Base-by-base conservation (phyloP, 30 jellyfish, hydroid and myxozoan genomes). In the Rhopilema esculentum region DNA sequence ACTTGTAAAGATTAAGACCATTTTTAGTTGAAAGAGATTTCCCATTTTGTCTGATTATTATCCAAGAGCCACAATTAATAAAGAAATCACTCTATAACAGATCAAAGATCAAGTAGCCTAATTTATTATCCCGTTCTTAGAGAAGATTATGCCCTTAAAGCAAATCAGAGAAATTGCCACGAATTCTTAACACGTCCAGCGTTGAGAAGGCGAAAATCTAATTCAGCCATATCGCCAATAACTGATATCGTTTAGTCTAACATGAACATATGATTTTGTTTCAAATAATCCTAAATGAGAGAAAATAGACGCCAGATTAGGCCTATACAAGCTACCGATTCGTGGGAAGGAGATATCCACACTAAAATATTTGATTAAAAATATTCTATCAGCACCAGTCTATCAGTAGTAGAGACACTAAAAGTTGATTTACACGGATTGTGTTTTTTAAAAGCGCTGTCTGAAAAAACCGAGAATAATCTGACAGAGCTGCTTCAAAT, bases 41-140 rank as follows among this genome's bases (percentile, higher is more conserved):
- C 86, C 72, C 69, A 76, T 50, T 21, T 51, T 29, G 66, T 49
- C 62, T 76, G 86, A 76, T 76, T 57, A 76, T 76, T 52, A 76
- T 76, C 86, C 77, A 76, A 70, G 64, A 70, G 80, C 27, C 63
- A 40, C 57, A 40, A 40, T 40, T 40, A 40, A 40, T 40, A 40
- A 40, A 2, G 12, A 40, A 40, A 40, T 40, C 57, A 40, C 57
- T 40, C 57, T 40, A 40, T 40, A 40, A 40, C 57, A 40, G 57
- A 40, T 40, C 57, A 40, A 40, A 40, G 57, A 12, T 40, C 57
- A 40, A 40, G 57, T 40, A 40, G 57, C 57, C 57, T 40, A 40
- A 40, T 12, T 12, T 40, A 40, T 40, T 40, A 40, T 40, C 57
- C 57, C 12, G 12, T 40, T 40, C 57, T 40, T 40, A 40, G 57